Evolutionary conservation across 2,113 vertebrate species (phyloP).

Genomic region (Pluvialis apricaria): DNA sequence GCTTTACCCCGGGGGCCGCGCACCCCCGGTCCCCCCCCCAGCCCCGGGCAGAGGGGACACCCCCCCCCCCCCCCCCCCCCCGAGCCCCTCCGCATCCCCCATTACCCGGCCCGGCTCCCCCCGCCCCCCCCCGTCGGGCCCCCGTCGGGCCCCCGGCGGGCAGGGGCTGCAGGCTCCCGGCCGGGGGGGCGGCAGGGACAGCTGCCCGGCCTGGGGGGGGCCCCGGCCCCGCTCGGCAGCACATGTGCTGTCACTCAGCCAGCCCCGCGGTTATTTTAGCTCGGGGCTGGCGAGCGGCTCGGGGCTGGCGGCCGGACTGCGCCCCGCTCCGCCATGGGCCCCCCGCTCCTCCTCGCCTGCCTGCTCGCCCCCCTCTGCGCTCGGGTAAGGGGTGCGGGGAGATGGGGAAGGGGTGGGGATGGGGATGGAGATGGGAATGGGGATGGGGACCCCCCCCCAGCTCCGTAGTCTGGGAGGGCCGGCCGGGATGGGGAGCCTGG

Average conservation of each 20-base stretch:
- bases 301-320: not conserved
- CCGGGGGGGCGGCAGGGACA: not conserved
- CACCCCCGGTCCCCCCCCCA: not conserved
- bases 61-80: too few species aligned
- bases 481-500: not conserved
- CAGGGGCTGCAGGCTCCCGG: not conserved
- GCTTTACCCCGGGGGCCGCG: not conserved
- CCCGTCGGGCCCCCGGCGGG: not conserved
- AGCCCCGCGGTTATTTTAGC: conserved; percentile 30
- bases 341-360: conserved; percentile 39
- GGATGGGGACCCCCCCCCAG: not conserved
- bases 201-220: conserved; percentile 45
- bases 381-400: conserved; percentile 61
- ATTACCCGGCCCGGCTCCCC: not conserved
- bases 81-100: not conserved
- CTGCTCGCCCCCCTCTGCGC: conserved; percentile 44
- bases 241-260: conserved; percentile 82
- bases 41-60: not conserved
- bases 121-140: not conserved
- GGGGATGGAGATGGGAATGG: not conserved
- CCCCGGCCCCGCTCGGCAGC: conserved; percentile 26
- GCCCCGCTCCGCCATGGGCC: conserved; percentile 38
- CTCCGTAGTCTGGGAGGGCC: not conserved
- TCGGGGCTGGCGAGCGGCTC: not conserved
- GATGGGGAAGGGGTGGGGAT: not conserved